These are phyloP conservation scores for Pangasius macronema DNA, from an alignment of 2,797 vertebrate genomes.

Conservation along the genomic window DNA sequence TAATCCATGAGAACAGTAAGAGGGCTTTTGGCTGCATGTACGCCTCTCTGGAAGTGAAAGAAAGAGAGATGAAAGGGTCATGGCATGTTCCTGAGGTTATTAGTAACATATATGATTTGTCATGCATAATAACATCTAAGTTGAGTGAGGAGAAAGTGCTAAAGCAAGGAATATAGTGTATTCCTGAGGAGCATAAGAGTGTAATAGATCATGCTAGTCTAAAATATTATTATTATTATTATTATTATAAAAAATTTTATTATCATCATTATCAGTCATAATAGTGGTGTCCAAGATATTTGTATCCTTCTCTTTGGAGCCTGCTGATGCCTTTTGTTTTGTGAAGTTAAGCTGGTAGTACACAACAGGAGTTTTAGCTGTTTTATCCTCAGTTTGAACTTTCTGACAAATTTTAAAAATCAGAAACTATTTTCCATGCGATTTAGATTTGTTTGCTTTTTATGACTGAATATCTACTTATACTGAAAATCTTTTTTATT, in stretches of 20 bases:
- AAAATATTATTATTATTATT: background rate
- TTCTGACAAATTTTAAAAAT: background rate
- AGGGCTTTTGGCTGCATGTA: background rate
- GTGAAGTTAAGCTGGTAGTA: background rate
- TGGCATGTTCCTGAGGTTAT: background rate
- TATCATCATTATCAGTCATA: background rate
- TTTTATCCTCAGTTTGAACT: background rate
- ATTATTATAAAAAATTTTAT: background rate
- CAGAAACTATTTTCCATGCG: background rate
- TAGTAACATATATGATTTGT: background rate
- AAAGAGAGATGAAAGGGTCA: background rate
- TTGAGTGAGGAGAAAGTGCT: background rate
- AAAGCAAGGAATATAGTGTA: background rate
- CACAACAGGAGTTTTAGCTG: background rate
- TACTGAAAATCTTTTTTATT: too few species aligned
- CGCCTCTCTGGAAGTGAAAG: background rate
- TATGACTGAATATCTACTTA: background rate
- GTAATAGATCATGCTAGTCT: background rate
- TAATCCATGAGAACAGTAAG: constrained; percentile 59
- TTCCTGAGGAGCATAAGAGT: background rate
- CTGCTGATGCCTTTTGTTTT: background rate
- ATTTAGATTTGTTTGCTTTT: background rate
- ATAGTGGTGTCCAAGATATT: background rate
- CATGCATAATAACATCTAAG: background rate
- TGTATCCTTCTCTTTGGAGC: background rate